Percentiles rank a stretch among this genome's conserved stretches.
Conservation (phyloP, 2,888 invertebrate genomes). For the Drosophila atroscutellata region DNA sequence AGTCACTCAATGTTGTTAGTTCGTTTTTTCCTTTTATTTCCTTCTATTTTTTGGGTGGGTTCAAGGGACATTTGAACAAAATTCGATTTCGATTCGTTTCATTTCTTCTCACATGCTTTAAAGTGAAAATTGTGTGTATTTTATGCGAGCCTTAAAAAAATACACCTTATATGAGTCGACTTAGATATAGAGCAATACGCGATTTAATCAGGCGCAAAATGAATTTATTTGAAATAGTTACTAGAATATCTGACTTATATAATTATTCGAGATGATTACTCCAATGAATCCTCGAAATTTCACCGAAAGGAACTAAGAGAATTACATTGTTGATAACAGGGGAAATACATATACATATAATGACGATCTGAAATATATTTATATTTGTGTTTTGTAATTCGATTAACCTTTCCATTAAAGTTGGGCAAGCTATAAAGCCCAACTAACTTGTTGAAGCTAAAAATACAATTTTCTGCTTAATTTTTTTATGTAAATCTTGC, state of each 20-base stretch:
- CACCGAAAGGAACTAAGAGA: no score
- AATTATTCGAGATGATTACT: background rate
- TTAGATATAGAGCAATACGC: background rate
- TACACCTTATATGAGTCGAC: background rate
- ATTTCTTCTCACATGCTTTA: conserved; percentile 3
- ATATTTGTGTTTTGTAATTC: background rate
- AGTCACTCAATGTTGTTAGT: conserved; percentile 66
- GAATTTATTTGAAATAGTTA: background rate
- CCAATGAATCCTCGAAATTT: background rate
- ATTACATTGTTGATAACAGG: background rate
- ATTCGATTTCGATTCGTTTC: conserved; percentile 63
- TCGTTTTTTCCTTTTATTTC: background rate
- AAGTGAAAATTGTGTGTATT: background rate
- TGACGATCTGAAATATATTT: background rate
- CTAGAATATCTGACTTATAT: background rate
- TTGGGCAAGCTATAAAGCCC: no score
- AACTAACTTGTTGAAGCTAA: no score
- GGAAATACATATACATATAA: background rate
- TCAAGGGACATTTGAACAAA: conserved; percentile 42
- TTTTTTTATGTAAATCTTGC: background rate
- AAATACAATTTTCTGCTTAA: no score
- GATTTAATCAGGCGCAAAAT: background rate
- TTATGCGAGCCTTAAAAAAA: conserved; percentile 6
- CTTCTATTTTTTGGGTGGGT: conserved; percentile 7
- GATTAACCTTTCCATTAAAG: background rate